Evolutionary conservation across 2,113 vertebrate genomes (phyloP).

Genomic region (Ifrita kowaldi): DNA sequence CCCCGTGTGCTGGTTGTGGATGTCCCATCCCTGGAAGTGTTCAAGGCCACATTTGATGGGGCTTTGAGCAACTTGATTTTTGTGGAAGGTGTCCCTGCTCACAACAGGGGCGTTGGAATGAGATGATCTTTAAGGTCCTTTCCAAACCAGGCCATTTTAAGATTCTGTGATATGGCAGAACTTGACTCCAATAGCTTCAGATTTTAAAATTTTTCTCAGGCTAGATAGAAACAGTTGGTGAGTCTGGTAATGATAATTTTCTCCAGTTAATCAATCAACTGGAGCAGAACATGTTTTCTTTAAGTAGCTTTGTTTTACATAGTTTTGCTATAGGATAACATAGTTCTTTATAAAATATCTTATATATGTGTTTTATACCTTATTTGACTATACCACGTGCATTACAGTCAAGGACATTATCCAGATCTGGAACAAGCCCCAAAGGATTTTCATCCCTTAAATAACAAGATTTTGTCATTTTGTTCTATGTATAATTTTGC

Average conservation of each 20-base stretch:
- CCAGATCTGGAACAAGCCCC: neutral
- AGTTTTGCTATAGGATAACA: neutral
- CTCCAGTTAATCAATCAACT: neutral
- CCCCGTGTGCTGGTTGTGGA: neutral
- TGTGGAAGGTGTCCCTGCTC: neutral
- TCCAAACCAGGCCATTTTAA: neutral
- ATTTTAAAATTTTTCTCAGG: neutral
- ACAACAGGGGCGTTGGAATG: rapidly evolving
- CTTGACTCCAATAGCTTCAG: neutral
- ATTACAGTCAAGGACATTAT: neutral
- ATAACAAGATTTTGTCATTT: neutral
- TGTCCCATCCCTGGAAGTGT: neutral
- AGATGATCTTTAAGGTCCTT: neutral
- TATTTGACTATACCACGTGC: neutral
- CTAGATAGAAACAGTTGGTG: neutral
- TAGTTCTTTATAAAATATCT: neutral
- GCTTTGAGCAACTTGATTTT: neutral
- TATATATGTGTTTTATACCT: neutral
- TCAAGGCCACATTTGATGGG: neutral
- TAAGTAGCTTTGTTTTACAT: neutral
- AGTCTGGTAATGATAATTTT: neutral
- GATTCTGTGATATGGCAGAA: neutral
- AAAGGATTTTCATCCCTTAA: neutral
- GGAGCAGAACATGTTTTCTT: neutral
- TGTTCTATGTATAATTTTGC: neutral